Evolutionary conservation across 64 coral and sea anemone species (phyloP).

Genomic region (Porites lutea): DNA sequence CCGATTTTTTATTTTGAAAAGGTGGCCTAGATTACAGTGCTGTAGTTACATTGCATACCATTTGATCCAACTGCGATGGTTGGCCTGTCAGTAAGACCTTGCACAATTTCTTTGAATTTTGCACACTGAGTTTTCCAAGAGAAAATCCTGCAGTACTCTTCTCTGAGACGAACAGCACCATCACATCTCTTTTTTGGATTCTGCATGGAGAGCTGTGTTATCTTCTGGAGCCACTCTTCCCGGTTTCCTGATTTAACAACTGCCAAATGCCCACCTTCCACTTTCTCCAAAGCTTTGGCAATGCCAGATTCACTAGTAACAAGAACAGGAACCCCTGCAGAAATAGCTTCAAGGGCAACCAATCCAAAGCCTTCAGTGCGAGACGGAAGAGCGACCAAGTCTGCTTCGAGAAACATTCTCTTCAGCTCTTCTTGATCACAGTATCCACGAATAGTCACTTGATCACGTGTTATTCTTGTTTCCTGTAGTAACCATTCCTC

Average conservation of each 20-base stretch:
- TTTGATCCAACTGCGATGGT: background rate
- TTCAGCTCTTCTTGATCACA: constrained; percentile 31
- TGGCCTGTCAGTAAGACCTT: no score
- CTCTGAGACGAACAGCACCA: background rate
- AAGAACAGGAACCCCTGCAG: background rate
- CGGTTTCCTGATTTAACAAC: background rate
- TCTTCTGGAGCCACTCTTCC: background rate
- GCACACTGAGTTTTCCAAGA: background rate
- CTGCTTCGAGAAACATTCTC: background rate
- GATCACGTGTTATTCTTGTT: background rate
- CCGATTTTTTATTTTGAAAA: no score
- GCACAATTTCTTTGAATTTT: background rate
- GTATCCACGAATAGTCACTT: background rate
- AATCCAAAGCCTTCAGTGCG: constrained; percentile 32
- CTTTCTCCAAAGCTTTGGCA: background rate
- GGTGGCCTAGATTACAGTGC: no score
- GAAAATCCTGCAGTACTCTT: no score
- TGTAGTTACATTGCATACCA: background rate
- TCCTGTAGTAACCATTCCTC: background rate
- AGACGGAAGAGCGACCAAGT: constrained; percentile 2
- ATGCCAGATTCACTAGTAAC: background rate
- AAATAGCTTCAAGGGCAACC: constrained; percentile 28
- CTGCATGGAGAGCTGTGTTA: background rate
- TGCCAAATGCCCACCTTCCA: background rate
- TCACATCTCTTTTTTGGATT: background rate